Percentiles rank a stretch among this genome's conserved stretches.
These are phyloP conservation scores for Psittacula derbiana DNA, from an alignment of 2,797 vertebrate species.

Conservation along the genomic window DNA sequence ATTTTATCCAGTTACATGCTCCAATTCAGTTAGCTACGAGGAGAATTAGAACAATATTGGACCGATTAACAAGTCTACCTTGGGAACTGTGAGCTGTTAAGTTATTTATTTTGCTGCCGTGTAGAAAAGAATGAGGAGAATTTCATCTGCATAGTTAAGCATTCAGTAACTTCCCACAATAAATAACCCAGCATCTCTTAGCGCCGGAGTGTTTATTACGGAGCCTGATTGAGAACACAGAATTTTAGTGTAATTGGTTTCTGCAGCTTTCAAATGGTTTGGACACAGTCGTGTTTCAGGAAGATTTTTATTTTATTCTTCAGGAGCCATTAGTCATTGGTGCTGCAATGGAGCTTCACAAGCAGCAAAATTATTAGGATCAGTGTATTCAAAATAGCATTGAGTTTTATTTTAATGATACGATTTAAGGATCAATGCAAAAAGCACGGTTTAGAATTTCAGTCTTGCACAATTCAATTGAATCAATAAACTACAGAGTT, in stretches of 20 bases:
- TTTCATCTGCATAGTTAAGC: constrained; percentile 73
- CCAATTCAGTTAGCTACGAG: constrained; percentile 67
- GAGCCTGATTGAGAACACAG: constrained; percentile 8
- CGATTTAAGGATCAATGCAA: constrained; percentile 60
- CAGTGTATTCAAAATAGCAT: neutral
- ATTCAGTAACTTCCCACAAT: constrained; percentile 32
- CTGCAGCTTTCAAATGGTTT: constrained; percentile 31
- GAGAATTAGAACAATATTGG: constrained; percentile 75
- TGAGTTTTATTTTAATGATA: constrained; percentile 44
- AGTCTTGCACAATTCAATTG: constrained; percentile 52
- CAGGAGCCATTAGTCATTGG: neutral
- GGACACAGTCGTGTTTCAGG: neutral
- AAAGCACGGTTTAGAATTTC: constrained; percentile 52
- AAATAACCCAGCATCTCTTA: constrained; percentile 1
- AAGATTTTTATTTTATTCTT: neutral
- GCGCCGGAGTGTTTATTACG: neutral
- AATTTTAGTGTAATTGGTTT: constrained; percentile 56
- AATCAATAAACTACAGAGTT: constrained; percentile 52
- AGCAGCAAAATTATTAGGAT: constrained; percentile 20
- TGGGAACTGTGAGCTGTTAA: constrained; percentile 68
- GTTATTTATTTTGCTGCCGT: constrained; percentile 74
- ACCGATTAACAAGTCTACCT: constrained; percentile 71
- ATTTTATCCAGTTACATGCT: constrained; percentile 73
- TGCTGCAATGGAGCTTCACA: neutral
- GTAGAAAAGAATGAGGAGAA: constrained; percentile 59